These are phyloP conservation scores for cattle (Bos taurus) DNA, from an alignment of 2,113 vertebrate genomes.

Conservation along the genomic window ARS-UCD2.0 NC_037343.1:68486501-68487000, in stretches of 20 bases:
- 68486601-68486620: not conserved
- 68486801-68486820: not conserved
- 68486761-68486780: not conserved
- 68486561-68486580: not conserved
- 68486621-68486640: not conserved
- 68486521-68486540: not conserved
- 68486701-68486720: not conserved
- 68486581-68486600: not conserved
- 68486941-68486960: not conserved
- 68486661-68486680: not conserved
- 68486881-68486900: constrained; percentile 39
- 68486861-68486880: not conserved
- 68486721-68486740: not conserved
- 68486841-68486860: constrained; percentile 13
- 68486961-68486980: not conserved
- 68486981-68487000: constrained; percentile 38
- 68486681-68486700: not conserved
- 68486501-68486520: not conserved
- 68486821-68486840: not conserved
- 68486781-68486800: not conserved
- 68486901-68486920: constrained; percentile 55
- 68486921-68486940: constrained; percentile 48
- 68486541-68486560: not conserved
- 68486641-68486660: not conserved
- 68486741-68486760: not conserved